A percentile compares a stretch with the other conserved stretches of the same genome.
These are phyloP conservation scores for Heliconius hewitsoni DNA, from an alignment of 1,140 invertebrate species.

Conservation along the genomic window DNA sequence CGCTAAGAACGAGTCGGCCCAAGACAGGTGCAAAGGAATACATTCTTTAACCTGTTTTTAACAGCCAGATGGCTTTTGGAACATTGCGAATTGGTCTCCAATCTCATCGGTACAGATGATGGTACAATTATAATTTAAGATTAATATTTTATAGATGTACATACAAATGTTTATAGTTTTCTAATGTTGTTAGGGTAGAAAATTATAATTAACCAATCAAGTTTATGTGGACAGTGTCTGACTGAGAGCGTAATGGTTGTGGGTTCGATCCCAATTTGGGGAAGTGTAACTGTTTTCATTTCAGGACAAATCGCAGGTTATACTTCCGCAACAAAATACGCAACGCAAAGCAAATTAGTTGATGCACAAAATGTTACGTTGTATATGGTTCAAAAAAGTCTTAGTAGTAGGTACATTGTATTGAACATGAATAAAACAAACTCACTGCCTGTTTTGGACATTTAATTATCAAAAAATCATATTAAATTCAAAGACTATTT, in stretches of 20 bases:
- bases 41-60: conserved; percentile 58
- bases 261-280: too few species aligned
- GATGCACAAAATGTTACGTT: too few species aligned
- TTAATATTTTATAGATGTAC: neutral
- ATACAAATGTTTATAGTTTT: neutral
- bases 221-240: too few species aligned
- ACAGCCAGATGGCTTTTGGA: conserved; percentile 35
- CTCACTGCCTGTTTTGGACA: neutral
- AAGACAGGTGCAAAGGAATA: conserved; percentile 65
- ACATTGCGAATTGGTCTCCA: conserved; percentile 8
- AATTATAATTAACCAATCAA: too few species aligned
- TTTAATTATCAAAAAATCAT: neutral
- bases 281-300: too few species aligned
- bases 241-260: too few species aligned
- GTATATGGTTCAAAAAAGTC: too few species aligned
- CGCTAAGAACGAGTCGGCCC: conserved; percentile 56
- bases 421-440: neutral
- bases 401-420: too few species aligned
- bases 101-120: neutral
- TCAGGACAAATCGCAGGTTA: too few species aligned
- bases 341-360: too few species aligned
- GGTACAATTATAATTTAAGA: conserved; percentile 7
- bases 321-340: too few species aligned
- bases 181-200: too few species aligned
- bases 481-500: neutral